These are phyloP conservation scores for Argya squamiceps DNA, from an alignment of 2,797 vertebrate species.

Conservation along the genomic window DNA sequence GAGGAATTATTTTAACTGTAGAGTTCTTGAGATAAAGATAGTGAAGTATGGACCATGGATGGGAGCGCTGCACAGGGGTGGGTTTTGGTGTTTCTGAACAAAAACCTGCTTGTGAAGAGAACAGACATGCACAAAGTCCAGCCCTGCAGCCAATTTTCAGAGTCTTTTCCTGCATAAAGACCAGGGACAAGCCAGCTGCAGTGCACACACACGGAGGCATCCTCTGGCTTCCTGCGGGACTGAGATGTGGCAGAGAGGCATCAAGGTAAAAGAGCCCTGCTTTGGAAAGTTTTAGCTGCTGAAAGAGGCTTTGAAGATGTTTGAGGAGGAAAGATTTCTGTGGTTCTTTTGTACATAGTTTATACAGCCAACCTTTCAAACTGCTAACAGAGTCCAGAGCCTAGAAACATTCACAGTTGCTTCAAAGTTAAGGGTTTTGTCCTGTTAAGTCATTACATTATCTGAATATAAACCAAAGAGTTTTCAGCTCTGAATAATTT, in stretches of 20 bases:
- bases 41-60: neutral
- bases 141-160: neutral
- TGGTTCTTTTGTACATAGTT: conserved; percentile 26
- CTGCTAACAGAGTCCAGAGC: conserved; percentile 21
- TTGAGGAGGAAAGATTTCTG: conserved; percentile 27
- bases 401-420: conserved; percentile 34
- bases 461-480: conserved; percentile 76
- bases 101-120: neutral
- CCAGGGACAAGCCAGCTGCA: neutral
- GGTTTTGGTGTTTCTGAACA: conserved; percentile 25
- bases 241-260: neutral
- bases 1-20: neutral
- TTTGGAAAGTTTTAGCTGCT: neutral
- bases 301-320: conserved; percentile 20
- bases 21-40: neutral
- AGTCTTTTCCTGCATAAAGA: neutral
- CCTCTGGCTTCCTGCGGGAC: neutral
- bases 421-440: conserved; percentile 67
- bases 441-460: conserved; percentile 74
- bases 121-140: neutral
- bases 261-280: neutral
- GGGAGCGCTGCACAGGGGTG: neutral
- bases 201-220: neutral
- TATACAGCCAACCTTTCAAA: conserved; percentile 52
- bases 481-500: conserved; percentile 86